These are phyloP conservation scores for Phyllopteryx taeniolatus DNA, from an alignment of 2,113 vertebrate species.

Conservation along the genomic window DNA sequence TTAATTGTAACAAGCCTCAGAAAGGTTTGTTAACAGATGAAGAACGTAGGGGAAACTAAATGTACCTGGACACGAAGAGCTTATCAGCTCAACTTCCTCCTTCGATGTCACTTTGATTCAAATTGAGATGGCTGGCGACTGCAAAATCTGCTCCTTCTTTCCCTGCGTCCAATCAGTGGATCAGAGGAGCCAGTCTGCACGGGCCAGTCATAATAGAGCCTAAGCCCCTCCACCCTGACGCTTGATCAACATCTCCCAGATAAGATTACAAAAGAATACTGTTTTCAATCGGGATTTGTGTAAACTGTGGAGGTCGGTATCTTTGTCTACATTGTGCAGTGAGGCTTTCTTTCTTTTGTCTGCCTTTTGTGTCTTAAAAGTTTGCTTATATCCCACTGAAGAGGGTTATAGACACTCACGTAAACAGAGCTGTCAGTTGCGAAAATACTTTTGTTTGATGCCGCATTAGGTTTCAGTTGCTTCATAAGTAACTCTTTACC, in stretches of 20 bases:
- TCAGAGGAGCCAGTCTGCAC: conserved; percentile 76
- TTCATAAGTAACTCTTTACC: background rate
- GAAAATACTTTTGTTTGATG: conserved; percentile 7
- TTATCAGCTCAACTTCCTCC: conserved; percentile 51
- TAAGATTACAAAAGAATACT: conserved; percentile 77
- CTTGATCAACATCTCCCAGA: conserved; percentile 73
- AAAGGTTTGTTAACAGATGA: background rate
- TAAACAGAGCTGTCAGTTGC: conserved; percentile 53
- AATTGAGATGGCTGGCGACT: conserved; percentile 66
- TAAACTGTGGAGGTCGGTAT: conserved; percentile 71
- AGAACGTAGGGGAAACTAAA: conserved; percentile 7
- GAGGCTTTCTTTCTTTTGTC: conserved; percentile 42
- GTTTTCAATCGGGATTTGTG: conserved; percentile 75
- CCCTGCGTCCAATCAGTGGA: conserved; percentile 71
- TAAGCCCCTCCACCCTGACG: conserved; percentile 37
- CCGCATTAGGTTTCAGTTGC: background rate
- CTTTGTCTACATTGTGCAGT: conserved; percentile 36
- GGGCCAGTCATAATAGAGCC: conserved; percentile 76
- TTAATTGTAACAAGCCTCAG: background rate
- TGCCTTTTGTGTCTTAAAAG: conserved; percentile 31
- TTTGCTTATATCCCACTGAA: conserved; percentile 51
- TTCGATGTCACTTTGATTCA: conserved; percentile 57
- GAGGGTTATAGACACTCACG: conserved; percentile 41
- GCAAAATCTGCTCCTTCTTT: conserved; percentile 5
- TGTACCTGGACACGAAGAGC: conserved; percentile 55